These are phyloP conservation scores for Tinea trinotella DNA, from an alignment of 2,888 invertebrate species.

Conservation along the genomic window DNA sequence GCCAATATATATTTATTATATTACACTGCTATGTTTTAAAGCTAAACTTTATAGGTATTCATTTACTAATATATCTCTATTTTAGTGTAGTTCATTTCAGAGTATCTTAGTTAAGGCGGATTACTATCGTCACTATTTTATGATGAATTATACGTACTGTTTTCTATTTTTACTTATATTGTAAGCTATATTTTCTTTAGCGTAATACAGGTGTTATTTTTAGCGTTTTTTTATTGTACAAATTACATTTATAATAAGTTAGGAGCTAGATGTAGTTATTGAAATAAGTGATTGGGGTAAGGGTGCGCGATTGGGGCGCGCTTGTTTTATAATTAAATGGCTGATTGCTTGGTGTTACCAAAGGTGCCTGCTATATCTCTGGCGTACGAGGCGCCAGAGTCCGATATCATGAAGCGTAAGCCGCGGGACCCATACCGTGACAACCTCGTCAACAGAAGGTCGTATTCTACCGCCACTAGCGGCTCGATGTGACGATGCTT, in stretches of 20 bases:
- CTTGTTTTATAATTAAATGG: slow-evolving; percentile 45
- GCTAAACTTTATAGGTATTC: slow-evolving; percentile 5
- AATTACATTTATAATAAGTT: not conserved
- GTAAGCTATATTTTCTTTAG: slow-evolving; percentile 4
- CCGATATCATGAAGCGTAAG: slow-evolving; percentile 99
- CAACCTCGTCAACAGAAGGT: slow-evolving; percentile 99
- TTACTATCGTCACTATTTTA: not conserved
- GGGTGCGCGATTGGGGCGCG: slow-evolving; percentile 24
- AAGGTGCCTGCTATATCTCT: slow-evolving; percentile 99
- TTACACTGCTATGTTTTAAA: slow-evolving; percentile 16
- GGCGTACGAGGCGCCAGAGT: slow-evolving; percentile 99
- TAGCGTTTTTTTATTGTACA: slow-evolving; percentile 6
- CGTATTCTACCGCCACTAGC: slow-evolving; percentile 54
- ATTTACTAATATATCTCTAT: slow-evolving; percentile 8
- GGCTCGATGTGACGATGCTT: slow-evolving; percentile 36
- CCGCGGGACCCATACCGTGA: slow-evolving; percentile 98
- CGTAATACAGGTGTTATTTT: not conserved
- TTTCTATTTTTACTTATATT: not conserved
- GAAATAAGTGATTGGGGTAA: not conserved
- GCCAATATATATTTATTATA: slow-evolving; percentile 4
- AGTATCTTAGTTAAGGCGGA: not conserved
- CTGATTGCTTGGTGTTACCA: slow-evolving; percentile 73
- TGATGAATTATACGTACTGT: not conserved
- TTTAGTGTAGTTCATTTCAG: slow-evolving; percentile 7
- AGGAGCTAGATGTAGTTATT: slow-evolving; percentile 9